phyloP scores from a whole-genome alignment of 2,797 vertebrate genomes.

The Chrysocyon brachyurus region DNA sequence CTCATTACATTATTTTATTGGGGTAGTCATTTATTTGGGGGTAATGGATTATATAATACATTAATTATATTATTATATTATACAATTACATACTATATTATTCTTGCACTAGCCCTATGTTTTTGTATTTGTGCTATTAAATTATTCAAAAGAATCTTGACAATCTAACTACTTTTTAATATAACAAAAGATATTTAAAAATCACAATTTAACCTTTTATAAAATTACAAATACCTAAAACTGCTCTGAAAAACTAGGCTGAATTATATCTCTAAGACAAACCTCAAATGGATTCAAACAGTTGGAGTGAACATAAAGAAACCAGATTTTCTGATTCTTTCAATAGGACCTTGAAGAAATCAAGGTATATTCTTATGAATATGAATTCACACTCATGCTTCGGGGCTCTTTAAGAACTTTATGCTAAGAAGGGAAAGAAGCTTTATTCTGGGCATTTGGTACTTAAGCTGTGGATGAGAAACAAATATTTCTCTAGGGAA shows the following conservation, averaged over 20 bases:
- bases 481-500: background rate
- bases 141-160: slow-evolving; percentile 28
- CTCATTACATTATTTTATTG: background rate
- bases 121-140: slow-evolving; percentile 45
- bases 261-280: background rate
- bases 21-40: background rate
- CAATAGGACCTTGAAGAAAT: slow-evolving; percentile 21
- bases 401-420: background rate
- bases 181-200: slow-evolving; percentile 39
- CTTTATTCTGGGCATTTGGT: background rate
- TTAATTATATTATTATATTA: slow-evolving; percentile 27
- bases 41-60: background rate
- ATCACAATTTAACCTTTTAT: background rate
- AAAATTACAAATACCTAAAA: slow-evolving; percentile 54
- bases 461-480: background rate
- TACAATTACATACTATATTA: background rate
- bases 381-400: background rate
- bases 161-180: slow-evolving; percentile 25
- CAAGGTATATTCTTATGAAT: background rate
- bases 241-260: slow-evolving; percentile 9
- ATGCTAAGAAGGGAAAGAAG: background rate
- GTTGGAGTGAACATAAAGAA: background rate
- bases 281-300: background rate
- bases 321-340: background rate
- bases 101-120: background rate